Evolutionary conservation across 1,140 invertebrate genomes (phyloP).

Genomic region (Coelopa frigida): DNA sequence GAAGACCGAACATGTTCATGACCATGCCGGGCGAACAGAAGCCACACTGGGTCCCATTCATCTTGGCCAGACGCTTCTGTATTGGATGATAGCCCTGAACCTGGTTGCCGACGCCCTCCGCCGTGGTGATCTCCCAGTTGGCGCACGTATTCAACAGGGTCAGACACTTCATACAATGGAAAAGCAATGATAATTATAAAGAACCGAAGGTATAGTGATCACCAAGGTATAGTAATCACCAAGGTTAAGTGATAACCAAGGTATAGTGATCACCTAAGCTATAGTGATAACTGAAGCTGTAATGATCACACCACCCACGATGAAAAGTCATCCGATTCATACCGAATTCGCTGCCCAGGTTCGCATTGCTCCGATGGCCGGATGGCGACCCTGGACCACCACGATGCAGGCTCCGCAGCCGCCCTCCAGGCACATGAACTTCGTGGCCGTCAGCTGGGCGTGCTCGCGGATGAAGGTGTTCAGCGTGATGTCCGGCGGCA

Average conservation of each 20-base stretch:
- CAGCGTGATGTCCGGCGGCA: slow-evolving; percentile 51
- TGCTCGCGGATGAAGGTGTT: slow-evolving; percentile 63
- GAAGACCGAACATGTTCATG: slow-evolving; percentile 70
- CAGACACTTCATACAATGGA: slow-evolving; percentile 56
- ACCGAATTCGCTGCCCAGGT: slow-evolving; percentile 70
- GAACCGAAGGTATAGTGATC: too few relatives aligned
- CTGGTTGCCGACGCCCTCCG: slow-evolving; percentile 65
- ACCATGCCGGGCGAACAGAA: slow-evolving; percentile 74
- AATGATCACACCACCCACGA: too few relatives aligned
- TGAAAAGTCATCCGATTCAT: too few relatives aligned
- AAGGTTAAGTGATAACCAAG: too few relatives aligned
- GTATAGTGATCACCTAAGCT: too few relatives aligned
- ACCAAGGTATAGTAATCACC: too few relatives aligned
- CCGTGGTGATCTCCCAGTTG: slow-evolving; percentile 66
- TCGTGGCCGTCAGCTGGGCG: slow-evolving; percentile 66
- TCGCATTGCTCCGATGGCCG: slow-evolving; percentile 48
- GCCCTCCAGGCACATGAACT: slow-evolving; percentile 74
- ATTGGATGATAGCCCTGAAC: slow-evolving; percentile 58
- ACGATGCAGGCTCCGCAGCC: slow-evolving; percentile 78
- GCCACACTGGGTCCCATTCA: slow-evolving; percentile 68
- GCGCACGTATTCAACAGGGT: slow-evolving; percentile 57
- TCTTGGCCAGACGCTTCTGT: slow-evolving; percentile 55
- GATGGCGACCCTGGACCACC: slow-evolving; percentile 50
- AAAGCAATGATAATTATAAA: background rate
- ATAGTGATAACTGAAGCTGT: too few relatives aligned